Percentiles rank a stretch among this genome's conserved stretches.
Conservation (phyloP, 2,888 invertebrate genomes). For the Diogma glabrata region DNA sequence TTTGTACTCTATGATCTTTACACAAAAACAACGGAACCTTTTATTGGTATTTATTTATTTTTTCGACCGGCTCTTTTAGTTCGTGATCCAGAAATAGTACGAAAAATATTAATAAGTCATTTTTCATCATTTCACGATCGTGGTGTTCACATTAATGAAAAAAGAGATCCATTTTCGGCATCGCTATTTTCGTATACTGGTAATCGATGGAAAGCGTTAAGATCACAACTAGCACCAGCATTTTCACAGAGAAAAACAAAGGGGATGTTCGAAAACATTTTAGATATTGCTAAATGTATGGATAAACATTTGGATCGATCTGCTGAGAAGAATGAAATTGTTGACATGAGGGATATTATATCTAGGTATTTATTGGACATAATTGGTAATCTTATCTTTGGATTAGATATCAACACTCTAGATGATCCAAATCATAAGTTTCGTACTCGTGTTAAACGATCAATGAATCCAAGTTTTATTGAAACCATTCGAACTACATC, state of each 20-base stretch:
- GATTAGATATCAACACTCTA: conserved; percentile 35
- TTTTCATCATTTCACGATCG: conserved; percentile 54
- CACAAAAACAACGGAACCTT: conserved; percentile 28
- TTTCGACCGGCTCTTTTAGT: conserved; percentile 47
- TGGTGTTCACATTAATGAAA: conserved; percentile 48
- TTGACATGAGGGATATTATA: conserved; percentile 37
- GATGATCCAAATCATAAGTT: conserved; percentile 34
- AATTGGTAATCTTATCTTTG: conserved; percentile 38
- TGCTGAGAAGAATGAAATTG: conserved; percentile 27
- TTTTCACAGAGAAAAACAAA: conserved; percentile 57
- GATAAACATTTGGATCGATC: conserved; percentile 33
- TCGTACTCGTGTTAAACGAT: conserved; percentile 21
- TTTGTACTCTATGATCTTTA: conserved; percentile 49
- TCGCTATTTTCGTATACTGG: conserved; percentile 48
- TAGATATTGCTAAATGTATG: conserved; percentile 43
- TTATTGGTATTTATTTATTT: conserved; percentile 50
- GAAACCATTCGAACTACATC: conserved; percentile 20
- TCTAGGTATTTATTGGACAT: conserved; percentile 34
- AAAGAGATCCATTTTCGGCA: conserved; percentile 46
- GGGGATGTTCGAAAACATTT: conserved; percentile 48
- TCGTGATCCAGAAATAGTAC: conserved; percentile 50
- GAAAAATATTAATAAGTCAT: conserved; percentile 47
- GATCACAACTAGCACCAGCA: conserved; percentile 50
- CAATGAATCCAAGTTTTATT: conserved; percentile 9
- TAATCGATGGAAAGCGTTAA: conserved; percentile 48